Evolutionary conservation across 2,797 vertebrate species (phyloP).

Genomic region (Chaetophractus vellerosus): DNA sequence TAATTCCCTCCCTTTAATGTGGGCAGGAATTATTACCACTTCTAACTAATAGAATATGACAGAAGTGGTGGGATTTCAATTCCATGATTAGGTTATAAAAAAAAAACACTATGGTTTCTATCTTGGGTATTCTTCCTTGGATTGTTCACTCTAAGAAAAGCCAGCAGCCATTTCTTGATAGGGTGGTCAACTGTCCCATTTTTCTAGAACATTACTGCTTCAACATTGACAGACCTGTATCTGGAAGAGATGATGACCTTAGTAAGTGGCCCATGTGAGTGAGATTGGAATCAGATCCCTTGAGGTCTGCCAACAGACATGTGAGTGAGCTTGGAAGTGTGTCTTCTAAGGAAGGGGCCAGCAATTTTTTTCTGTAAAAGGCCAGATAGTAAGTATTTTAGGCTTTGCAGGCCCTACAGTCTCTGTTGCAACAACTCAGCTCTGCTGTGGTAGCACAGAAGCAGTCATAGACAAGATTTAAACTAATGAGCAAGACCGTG

Average conservation of each 20-base stretch:
- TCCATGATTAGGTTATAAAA: not conserved
- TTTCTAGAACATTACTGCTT: slow-evolving; percentile 24
- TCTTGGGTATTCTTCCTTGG: not conserved
- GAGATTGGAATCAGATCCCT: not conserved
- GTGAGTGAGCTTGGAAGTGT: not conserved
- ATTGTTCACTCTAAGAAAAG: not conserved
- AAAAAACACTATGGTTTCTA: not conserved
- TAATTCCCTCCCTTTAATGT: not conserved
- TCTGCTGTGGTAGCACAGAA: not conserved
- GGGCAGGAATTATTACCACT: not conserved
- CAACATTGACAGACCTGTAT: not conserved
- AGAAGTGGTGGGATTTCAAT: not conserved
- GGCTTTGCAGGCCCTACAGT: not conserved
- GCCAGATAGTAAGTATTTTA: not conserved
- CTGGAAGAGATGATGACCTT: not conserved
- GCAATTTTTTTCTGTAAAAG: not conserved
- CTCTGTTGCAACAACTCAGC: not conserved
- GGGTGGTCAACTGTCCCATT: not conserved
- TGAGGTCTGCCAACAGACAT: not conserved
- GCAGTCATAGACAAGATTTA: not conserved
- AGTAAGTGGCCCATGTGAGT: not conserved
- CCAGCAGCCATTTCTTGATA: not conserved
- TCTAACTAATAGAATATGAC: not conserved
- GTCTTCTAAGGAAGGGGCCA: not conserved
- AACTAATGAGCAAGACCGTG: not conserved